Evolutionary conservation across 2,113 vertebrate genomes (phyloP), one percentile per base, ranked within the genome.

Genomic region (Leptodactylus fuscus): DNA sequence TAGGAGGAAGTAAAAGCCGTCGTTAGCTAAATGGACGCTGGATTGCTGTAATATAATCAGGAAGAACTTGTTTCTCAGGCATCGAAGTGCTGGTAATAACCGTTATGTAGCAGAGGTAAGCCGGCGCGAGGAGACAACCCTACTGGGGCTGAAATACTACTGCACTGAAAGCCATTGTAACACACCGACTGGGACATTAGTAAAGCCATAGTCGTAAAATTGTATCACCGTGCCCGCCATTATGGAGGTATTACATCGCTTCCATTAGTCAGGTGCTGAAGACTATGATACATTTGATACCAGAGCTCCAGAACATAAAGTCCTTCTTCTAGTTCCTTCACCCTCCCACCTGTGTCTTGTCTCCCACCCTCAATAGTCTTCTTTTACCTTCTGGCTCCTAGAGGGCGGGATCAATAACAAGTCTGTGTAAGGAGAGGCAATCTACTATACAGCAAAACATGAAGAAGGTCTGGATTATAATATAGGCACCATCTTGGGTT

Each of bases 1-100:
- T 7, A 51, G 34, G 32, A 55, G 65, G 32, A 53, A 20, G 46
- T 55, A 70, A 75, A 83, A 83, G 70, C 69, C 38, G 44, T 83
- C 81, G 75, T 83, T 83, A 83, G 69, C 49, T 22, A 83, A 83
- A 83, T 74, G 81, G 81, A 60, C 16, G 9, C 20, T 2, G 44
- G 29, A 71, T 67, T 32, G 32, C 78, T 2, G 80, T 6, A 81
- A 70, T 34, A 67, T 32, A 70, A 81, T 70, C 80, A 81, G 24
- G 60, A 69, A n/a, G 38, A 58, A 44, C 20, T n/a, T 29, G 36
- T 34, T 67, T 46, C 16, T 13, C 27, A 29, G 36, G 41, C 29
- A 49, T 70, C 38, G 22, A 49, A 67, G 79, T 81, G 41, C 18
- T 20, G 24, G 27, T 48, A 67, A 69, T 69, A 69, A 67, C 44